Base-by-base conservation (phyloP, 2,113 vertebrate genomes). In the Chrysochloris asiatica region DNA sequence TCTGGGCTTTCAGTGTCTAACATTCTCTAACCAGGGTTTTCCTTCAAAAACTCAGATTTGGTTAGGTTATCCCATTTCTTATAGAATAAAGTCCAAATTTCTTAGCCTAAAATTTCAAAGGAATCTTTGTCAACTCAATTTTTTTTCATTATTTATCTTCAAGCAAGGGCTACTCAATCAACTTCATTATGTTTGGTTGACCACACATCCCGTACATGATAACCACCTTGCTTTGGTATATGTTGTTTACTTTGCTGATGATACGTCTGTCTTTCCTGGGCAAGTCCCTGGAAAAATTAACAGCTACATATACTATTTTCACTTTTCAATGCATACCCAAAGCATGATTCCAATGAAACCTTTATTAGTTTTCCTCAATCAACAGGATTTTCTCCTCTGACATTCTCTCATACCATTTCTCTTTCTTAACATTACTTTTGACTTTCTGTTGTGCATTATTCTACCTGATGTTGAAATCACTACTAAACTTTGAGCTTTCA, bases 401-500 rank as follows among this genome's bases (percentile, higher is more conserved):
- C 48, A 89, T 92, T 82, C 36, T 50, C 65, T 26, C 30, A 56
- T 41, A 76, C 10, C 2, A 7, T 54, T 90, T 79, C 30, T 71
- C 24, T 61, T 41, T 63, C 36, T 82, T 69, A 73, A 71, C 59
- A 86, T 84, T 38, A 50, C n/a, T 72, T 83, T 38, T 83, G 79
- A 65, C 26, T 83, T 90, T 84, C 65, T 80, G 2, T 77, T 88
- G 78, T 54, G 36, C 21, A n/a, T 61, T 77, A 61, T 81, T 56
- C 54, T 90, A 54, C 13, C 59, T 19, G 12, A 83, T 36, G 41
- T 65, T 92, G 83, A 94, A 86, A 88, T 50, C 24, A 38, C 72
- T 78, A 65, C 19, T 87, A 91, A 92, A 63, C 67, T 90, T 2
- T 69, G 43, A 82, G 26, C n/a, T n/a, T n/a, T n/a, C 47, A 89